Base-by-base conservation (phyloP, 1,140 invertebrate genomes). In the Luehdorfia chinensis region DNA sequence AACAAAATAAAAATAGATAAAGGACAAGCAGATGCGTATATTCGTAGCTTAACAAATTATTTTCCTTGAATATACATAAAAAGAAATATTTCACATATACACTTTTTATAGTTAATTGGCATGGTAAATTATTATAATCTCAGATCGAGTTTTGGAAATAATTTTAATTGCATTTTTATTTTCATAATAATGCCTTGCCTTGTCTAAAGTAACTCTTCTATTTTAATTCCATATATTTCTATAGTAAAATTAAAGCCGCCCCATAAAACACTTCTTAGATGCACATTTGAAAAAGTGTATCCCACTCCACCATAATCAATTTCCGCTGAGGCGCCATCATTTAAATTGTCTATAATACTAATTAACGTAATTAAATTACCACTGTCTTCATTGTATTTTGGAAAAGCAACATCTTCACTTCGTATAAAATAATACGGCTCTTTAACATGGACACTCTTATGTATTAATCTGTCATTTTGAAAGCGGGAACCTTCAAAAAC, bases 231-330 rank as follows among this genome's bases (percentile, higher is more conserved):
- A 48, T 72, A 72, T 15, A 72, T 72, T 23, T 62, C 46, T n/a
- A 72, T 28, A 11, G 69, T 72, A 47, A 56, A 72, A 50, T 66
- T 72, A 21, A 60, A 72, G 4, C 69, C 63, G 13, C 52, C 36
- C 53, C 57, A 72, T 4, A 66, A 15, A 4, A 51, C 55, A 41
- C 69, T 72, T 37, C 66, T 56, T 23, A 72, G 52, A 54, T 72
- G 69, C 1, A 69, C 48, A 51, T 72, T 72, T 0, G 51, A 56
- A 30, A 53, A 72, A 6, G 50, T 62, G 4, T 54, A 33, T 8
- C 68, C 66, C 3, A 72, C 31, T n/a, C 68, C 68, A 8, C 68
- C 68, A 7, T 61, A 72, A 30, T 72, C 63, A 14, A 72, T 30
- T 19, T 72, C 65, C 0, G 63, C 63, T 1, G 50, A 47, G 1